Base-by-base conservation (phyloP, 2,113 vertebrate species). In the Rattus rattus region DNA sequence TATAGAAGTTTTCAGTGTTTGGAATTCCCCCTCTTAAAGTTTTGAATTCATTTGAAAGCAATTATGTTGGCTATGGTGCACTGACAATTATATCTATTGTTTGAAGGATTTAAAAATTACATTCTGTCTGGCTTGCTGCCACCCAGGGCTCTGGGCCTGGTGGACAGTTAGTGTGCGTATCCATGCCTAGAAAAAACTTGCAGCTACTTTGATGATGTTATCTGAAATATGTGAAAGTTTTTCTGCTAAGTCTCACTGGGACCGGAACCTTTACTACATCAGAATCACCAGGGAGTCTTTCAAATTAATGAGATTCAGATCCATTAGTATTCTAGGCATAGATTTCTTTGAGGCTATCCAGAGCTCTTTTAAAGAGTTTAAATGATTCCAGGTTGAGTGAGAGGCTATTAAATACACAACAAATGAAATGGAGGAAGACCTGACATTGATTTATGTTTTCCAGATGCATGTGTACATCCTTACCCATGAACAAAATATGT, bases 41-140 rank as follows among this genome's bases (percentile, higher is more conserved):
- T 87, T 86, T 69, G 73, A 91, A 96, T 95, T 93, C n/a, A 84
- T 84, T 94, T 90, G 72, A 95, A 95, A 93, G 90, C 72, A 67
- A 69, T 94, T 91, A 56, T 72, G 73, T 92, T 39, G 89, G 87
- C 92, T 96, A 12, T 87, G 92, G 1, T 59, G 63, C 0, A 16
- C 81, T 84, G 91, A 36, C 36, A 2, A 79, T 39, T 77, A 93
- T 89, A 30, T 75, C 83, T 28, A n/a, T 67, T 0, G 0, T 91
- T 79, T 63, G 90, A 95, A 93, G 92, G 90, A 93, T 95, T 96
- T 96, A 94, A 95, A 94, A 79, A 56, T 73, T 84, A 54, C 54
- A 7, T 92, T 70, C 88, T 75, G 84, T 73, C 84, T 88, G 90
- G 61, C 47, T 87, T 92, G 87, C 84, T 97, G 86, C 73, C 61